Conservation (phyloP, 2,888 invertebrate genomes). For the Digitonthophagus gazella region DNA sequence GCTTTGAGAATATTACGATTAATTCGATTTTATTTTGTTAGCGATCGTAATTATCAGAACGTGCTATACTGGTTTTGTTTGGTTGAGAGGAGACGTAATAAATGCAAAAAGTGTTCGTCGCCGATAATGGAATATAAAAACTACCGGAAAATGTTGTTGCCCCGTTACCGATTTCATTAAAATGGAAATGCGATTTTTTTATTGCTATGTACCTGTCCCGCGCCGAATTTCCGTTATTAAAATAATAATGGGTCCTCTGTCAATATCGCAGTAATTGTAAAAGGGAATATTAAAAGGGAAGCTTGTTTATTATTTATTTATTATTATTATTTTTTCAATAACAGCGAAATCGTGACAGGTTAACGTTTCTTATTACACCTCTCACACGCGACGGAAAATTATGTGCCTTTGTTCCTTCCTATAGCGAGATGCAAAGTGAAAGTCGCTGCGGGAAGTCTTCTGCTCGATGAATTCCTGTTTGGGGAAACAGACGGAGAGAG, state of each 20-base stretch:
- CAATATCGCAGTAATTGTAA: too few relatives aligned
- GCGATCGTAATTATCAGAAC: too few relatives aligned
- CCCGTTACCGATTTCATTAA: background rate
- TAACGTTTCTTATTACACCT: background rate
- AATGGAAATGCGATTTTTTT: too few relatives aligned
- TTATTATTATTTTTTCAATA: too few relatives aligned
- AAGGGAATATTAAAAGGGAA: too few relatives aligned
- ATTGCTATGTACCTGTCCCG: too few relatives aligned
- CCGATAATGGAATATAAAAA: background rate
- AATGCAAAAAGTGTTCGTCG: background rate
- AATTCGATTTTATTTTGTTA: background rate
- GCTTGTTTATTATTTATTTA: too few relatives aligned
- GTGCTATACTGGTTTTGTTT: background rate
- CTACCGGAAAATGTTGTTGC: background rate
- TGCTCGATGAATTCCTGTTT: conserved; percentile 2
- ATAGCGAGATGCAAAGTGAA: conserved; percentile 9
- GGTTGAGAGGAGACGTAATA: background rate
- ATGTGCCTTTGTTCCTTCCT: background rate
- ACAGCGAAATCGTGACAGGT: too few relatives aligned
- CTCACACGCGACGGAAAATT: background rate
- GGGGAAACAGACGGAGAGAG: conserved; percentile 2
- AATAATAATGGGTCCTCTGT: too few relatives aligned
- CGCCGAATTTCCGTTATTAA: too few relatives aligned
- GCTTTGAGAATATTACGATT: background rate
- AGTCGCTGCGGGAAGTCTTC: conserved; percentile 3